Percentiles rank a stretch among this genome's conserved stretches.
Conservation (phyloP, 2,888 invertebrate genomes). For the Lamproptera curius region DNA sequence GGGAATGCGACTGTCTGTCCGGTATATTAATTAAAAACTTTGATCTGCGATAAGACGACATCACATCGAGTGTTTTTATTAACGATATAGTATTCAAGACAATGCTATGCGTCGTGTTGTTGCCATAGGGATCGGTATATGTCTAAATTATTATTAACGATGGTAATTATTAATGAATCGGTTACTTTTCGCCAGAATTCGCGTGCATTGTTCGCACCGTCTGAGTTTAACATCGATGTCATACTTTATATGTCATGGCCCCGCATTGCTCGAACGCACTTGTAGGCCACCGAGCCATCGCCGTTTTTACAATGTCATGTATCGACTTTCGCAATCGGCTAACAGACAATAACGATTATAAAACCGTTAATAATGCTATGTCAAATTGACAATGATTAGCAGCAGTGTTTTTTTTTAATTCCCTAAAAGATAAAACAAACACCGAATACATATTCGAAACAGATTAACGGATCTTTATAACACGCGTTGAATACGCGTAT, state of each 20-base stretch:
- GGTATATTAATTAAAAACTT: not conserved
- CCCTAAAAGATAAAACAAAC: constrained; percentile 1
- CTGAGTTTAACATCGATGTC: constrained; percentile 44
- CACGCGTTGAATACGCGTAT: constrained; percentile 7
- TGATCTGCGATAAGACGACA: too few species aligned
- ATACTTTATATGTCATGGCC: constrained; percentile 72
- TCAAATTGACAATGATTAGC: not conserved
- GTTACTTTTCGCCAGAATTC: constrained; percentile 38
- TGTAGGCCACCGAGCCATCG: constrained; percentile 69
- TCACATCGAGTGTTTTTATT: too few species aligned
- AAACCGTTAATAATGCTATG: constrained; percentile 32
- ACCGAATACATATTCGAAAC: constrained; percentile 1
- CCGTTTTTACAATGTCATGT: constrained; percentile 74
- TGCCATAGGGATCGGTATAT: too few species aligned
- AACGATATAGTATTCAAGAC: too few species aligned
- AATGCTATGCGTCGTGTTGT: too few species aligned
- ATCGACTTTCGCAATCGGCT: constrained; percentile 64
- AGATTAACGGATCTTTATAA: not conserved
- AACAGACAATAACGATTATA: constrained; percentile 52
- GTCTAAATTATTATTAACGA: too few species aligned
- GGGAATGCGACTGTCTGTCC: constrained; percentile 6
- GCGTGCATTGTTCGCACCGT: constrained; percentile 47
- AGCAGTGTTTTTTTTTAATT: not conserved
- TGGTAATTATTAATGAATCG: constrained; percentile 3
- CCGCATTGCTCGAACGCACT: constrained; percentile 68